Base-by-base conservation (phyloP, 2,888 invertebrate species). In the Flexamia atlantica region DNA sequence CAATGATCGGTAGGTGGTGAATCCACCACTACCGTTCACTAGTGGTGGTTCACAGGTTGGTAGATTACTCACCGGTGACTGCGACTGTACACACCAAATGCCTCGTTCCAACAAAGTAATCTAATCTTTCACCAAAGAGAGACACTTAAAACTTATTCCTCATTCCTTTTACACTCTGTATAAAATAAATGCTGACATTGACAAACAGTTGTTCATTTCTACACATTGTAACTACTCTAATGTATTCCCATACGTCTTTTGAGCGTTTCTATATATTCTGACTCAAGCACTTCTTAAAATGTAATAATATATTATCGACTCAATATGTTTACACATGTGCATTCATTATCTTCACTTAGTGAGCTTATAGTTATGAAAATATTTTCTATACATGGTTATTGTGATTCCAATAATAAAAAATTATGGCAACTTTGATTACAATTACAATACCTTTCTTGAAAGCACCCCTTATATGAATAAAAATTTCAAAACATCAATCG, bases 211-310 rank as follows among this genome's bases (percentile, higher is more conserved):
- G 20, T 57, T 23, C 57, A 57, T 7, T 57, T 23, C 20, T 46
- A 46, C 17, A n/a, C 50, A n/a, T 20, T 23, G 5, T 57, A 17
- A 1, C 57, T 57, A 57, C 23, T 23, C 23, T 57, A 20, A 23
- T 20, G 23, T 57, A 3, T 2, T 57, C 3, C 23, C 23, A 57
- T 57, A 23, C 20, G 57, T 57, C 57, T 57, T n/a, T 46, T 57
- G 57, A 57, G 57, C 57, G 17, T 57, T 57, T 57, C 57, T 57
- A 57, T n/a, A 57, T 23, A 23, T 23, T 57, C 23, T 57, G 2
- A 57, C 9, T 57, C 57, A 57, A 57, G 57, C 57, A 57, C 57
- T 57, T 57, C 20, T 57, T 57, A 57, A 46, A 2, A 57, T 57
- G 3, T 57, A 57, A 57, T 23, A 46, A 2, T 36, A 36, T 50